A percentile compares a stretch with the other conserved stretches of the same genome.
Evolutionary conservation across 2,113 vertebrate species (phyloP).

Genomic region (Rhipidura dahli): DNA sequence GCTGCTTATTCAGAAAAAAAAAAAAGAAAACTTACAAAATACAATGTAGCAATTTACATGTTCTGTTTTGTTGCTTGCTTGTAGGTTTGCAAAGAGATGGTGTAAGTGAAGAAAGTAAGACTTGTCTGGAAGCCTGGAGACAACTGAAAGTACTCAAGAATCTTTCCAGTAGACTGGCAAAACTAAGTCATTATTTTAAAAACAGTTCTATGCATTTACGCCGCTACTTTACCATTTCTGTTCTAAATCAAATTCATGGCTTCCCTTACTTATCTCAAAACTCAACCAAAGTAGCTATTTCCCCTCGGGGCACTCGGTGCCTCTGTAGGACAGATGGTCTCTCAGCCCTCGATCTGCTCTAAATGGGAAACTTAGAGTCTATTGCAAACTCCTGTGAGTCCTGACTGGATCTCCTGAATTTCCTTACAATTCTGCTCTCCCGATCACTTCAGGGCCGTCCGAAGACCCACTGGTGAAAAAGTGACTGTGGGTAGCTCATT

Average conservation of each 20-base stretch:
- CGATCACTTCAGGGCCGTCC: neutral
- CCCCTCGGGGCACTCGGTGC: neutral
- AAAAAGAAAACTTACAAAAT: neutral
- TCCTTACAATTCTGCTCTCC: neutral
- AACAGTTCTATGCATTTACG: neutral
- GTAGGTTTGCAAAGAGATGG: neutral
- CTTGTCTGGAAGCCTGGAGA: neutral
- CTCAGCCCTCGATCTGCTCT: neutral
- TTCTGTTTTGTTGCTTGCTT: neutral
- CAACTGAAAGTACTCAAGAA: neutral
- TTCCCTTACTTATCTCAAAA: constrained; percentile 32
- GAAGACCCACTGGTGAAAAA: neutral
- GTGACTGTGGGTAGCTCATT: neutral
- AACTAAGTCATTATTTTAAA: neutral
- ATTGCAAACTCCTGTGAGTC: neutral
- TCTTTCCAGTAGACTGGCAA: neutral
- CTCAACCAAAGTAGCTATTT: neutral
- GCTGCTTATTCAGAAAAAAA: neutral
- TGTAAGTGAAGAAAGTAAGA: neutral
- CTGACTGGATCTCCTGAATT: neutral
- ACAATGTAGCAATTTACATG: neutral
- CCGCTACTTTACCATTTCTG: neutral
- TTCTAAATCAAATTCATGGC: constrained; percentile 32
- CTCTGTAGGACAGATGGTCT: constrained; percentile 22
- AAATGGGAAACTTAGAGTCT: neutral